Conservation (phyloP, 2,888 invertebrate species). For the Sepioteuthis lessoniana region DNA sequence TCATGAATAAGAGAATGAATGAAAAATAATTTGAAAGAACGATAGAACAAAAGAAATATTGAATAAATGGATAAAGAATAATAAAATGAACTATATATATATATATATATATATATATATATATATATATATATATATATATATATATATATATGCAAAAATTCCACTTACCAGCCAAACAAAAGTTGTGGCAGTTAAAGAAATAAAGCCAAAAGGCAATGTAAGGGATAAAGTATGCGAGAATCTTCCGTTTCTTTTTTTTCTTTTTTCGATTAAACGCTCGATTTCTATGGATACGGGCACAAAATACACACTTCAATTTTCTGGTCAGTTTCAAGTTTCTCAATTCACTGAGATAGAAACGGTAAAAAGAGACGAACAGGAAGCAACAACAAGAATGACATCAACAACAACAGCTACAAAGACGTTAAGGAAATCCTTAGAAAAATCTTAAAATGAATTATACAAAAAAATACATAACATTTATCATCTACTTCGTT, state of each 20-base stretch:
- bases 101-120: not conserved
- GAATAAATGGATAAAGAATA: not conserved
- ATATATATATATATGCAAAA: not conserved
- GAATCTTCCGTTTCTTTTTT: not conserved
- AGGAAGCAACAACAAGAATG: not conserved
- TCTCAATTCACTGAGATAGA: not conserved
- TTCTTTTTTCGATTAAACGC: not conserved
- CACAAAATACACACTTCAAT: not conserved
- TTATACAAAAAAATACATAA: not conserved
- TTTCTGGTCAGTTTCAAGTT: conserved; percentile 21
- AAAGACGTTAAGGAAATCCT: not conserved
- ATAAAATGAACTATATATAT: no score
- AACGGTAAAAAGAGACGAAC: not conserved
- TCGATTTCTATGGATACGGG: not conserved
- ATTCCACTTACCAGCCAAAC: not conserved
- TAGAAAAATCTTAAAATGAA: not conserved
- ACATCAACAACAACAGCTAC: not conserved
- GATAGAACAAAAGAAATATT: not conserved
- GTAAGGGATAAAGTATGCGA: not conserved
- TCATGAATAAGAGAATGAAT: not conserved
- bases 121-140: not conserved
- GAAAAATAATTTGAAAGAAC: no score
- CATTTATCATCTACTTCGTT: not conserved
- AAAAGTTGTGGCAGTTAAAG: not conserved
- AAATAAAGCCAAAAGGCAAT: not conserved